Evolutionary conservation across 2,888 invertebrate species (phyloP).

Genomic region (Atherix ibis): DNA sequence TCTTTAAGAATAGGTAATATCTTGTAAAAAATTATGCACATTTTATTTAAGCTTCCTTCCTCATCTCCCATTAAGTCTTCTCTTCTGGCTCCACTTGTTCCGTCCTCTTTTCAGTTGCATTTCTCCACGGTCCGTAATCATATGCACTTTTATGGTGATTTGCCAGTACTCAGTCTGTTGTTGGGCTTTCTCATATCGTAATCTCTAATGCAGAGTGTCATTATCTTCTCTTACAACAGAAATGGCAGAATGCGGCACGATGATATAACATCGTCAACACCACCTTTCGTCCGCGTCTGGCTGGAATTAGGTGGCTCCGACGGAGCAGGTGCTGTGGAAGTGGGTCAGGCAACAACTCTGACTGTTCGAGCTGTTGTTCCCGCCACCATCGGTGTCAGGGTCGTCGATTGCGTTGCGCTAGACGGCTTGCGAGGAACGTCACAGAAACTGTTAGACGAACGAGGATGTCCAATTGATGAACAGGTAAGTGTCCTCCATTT

Average conservation of each 20-base stretch:
- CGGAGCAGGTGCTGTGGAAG: slow-evolving; percentile 42
- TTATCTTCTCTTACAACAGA: no score
- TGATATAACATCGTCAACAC: slow-evolving; percentile 30
- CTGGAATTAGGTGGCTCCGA: slow-evolving; percentile 42
- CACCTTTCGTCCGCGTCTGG: slow-evolving; percentile 50
- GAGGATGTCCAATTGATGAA: slow-evolving; percentile 60
- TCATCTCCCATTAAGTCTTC: no score
- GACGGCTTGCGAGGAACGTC: slow-evolving; percentile 63
- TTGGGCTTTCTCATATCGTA: no score
- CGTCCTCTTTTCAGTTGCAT: no score
- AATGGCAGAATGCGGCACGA: slow-evolving; percentile 7
- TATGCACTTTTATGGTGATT: no score
- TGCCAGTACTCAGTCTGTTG: no score
- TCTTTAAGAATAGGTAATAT: no score
- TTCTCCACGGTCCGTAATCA: no score
- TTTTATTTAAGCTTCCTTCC: no score
- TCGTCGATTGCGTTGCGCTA: slow-evolving; percentile 62
- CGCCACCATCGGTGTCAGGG: slow-evolving; percentile 55
- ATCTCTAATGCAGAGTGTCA: no score
- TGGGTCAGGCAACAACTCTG: slow-evolving; percentile 54
- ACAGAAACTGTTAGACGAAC: slow-evolving; percentile 54
- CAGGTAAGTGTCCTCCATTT: slow-evolving; percentile 23
- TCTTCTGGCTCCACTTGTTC: no score
- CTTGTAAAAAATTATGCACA: no score
- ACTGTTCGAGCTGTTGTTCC: slow-evolving; percentile 33